phyloP scores from a whole-genome alignment of 2,113 vertebrate species.

The Turdus rufiventris region DNA sequence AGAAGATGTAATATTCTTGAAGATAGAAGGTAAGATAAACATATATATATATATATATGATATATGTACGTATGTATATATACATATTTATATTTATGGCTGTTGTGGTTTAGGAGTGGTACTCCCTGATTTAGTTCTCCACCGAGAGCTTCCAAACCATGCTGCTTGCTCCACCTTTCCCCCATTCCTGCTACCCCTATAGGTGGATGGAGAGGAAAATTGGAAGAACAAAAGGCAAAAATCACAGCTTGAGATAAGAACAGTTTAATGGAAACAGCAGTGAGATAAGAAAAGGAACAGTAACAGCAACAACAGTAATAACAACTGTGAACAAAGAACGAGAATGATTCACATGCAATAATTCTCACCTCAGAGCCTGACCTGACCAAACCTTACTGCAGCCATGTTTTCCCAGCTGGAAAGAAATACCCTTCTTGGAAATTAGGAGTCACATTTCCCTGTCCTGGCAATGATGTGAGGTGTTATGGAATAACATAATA shows the following conservation, averaged over 20 bases:
- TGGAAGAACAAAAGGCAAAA: background rate
- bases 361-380: background rate
- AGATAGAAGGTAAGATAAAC: background rate
- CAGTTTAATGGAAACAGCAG: background rate
- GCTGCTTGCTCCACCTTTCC: background rate
- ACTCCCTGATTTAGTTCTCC: background rate
- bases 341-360: background rate
- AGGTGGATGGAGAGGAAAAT: background rate
- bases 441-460: background rate
- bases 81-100: background rate
- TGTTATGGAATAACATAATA: too few relatives aligned
- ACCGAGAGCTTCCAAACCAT: background rate
- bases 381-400: fast-evolving
- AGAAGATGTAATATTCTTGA: background rate
- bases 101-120: background rate
- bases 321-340: background rate
- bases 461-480: fast-evolving
- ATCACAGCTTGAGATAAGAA: background rate
- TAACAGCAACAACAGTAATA: background rate
- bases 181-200: fast-evolving
- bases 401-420: background rate
- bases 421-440: background rate
- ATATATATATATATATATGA: background rate
- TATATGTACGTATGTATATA: too few relatives aligned
- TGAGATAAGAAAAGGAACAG: background rate